Evolutionary conservation across 2,888 invertebrate species (phyloP).

Genomic region (Meta bourneti): DNA sequence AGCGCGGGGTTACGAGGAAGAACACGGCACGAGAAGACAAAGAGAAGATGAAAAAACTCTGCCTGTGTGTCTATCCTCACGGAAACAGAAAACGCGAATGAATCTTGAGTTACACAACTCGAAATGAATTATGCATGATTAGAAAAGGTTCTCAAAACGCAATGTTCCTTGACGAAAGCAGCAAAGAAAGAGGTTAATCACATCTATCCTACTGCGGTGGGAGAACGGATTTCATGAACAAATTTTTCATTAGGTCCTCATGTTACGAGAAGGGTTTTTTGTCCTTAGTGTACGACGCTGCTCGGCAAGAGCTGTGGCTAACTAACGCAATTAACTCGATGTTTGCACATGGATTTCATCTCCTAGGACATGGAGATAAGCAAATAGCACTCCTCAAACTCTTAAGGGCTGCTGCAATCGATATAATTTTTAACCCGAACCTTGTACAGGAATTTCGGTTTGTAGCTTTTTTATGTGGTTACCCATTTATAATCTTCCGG

Average conservation of each 20-base stretch:
- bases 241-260: slow-evolving; percentile 62
- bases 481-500: too few species aligned
- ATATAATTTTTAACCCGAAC: not conserved
- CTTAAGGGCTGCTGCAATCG: not conserved
- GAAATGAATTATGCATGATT: slow-evolving; percentile 74
- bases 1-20: slow-evolving; percentile 26
- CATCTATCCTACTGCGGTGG: slow-evolving; percentile 39
- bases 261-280: slow-evolving; percentile 23
- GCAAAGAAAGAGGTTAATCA: slow-evolving; percentile 63
- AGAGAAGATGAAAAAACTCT: not conserved
- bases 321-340: slow-evolving; percentile 59
- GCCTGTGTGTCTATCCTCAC: slow-evolving; percentile 44
- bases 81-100: slow-evolving; percentile 63
- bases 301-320: slow-evolving; percentile 1
- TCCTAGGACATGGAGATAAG: slow-evolving; percentile 23
- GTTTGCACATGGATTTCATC: slow-evolving; percentile 50
- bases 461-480: not conserved
- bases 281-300: not conserved
- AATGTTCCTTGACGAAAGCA: slow-evolving; percentile 13
- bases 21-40: slow-evolving; percentile 1
- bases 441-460: not conserved
- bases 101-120: slow-evolving; percentile 72
- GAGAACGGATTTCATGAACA: slow-evolving; percentile 35
- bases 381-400: slow-evolving; percentile 30
- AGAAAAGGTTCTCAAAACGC: slow-evolving; percentile 57